Percentiles rank a stretch among this genome's conserved stretches.
These are phyloP conservation scores for Ceratosolen fusciceps DNA, from an alignment of 1,140 invertebrate genomes.

Conservation along the genomic window DNA sequence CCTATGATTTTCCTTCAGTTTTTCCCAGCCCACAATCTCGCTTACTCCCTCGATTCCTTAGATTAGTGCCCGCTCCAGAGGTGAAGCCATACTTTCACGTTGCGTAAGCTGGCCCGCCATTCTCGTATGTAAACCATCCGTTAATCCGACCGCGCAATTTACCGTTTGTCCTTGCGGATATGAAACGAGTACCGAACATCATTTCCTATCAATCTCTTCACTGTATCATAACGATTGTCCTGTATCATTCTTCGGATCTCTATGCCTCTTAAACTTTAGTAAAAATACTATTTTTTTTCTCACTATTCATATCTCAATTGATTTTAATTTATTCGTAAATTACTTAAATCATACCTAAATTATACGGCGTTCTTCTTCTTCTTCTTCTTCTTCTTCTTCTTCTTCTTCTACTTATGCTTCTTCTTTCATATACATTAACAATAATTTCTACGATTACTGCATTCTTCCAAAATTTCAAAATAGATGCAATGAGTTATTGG, in stretches of 20 bases:
- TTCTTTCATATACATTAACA: too few species aligned
- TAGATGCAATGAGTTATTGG: too few species aligned
- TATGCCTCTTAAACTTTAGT: too few species aligned
- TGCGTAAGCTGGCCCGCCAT: constrained; percentile 21
- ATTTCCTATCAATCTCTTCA: background rate
- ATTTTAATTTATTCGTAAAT: too few species aligned
- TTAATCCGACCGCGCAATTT: background rate
- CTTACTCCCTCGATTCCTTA: background rate
- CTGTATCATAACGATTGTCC: background rate
- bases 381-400: too few species aligned
- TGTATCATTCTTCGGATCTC: background rate
- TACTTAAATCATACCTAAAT: too few species aligned
- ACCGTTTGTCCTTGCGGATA: background rate
- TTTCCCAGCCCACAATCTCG: background rate
- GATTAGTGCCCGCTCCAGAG: constrained; percentile 17
- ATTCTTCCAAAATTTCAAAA: too few species aligned
- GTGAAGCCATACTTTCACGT: constrained; percentile 47
- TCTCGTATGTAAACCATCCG: background rate
- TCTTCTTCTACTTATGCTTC: too few species aligned
- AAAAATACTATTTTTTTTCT: too few species aligned
- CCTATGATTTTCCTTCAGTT: constrained; percentile 12
- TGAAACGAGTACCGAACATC: background rate
- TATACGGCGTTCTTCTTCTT: too few species aligned
- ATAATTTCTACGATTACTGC: too few species aligned
- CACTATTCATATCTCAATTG: too few species aligned